phyloP scores from a whole-genome alignment of 1,140 invertebrate genomes.

The Caenorhabditis inopinata region DNA sequence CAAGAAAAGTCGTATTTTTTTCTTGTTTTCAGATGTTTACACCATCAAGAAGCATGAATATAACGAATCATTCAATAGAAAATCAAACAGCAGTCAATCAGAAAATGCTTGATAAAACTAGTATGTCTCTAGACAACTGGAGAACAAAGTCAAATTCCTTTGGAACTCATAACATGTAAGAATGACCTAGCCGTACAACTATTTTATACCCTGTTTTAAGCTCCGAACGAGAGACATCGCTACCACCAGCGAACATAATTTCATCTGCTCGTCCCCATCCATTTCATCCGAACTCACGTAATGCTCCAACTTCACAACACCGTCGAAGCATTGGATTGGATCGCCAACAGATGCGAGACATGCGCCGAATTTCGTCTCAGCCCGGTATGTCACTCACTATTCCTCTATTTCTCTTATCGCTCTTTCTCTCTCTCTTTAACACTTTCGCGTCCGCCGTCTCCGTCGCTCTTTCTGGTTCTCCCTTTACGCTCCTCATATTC shows the following conservation, averaged over 20 bases:
- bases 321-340: not conserved
- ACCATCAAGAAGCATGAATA: not conserved
- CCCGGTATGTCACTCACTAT: not conserved
- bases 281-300: not conserved
- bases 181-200: not conserved
- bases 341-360: not conserved
- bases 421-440: not conserved
- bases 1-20: not conserved
- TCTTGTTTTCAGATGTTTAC: not conserved
- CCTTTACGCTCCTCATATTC: slow-evolving; percentile 1
- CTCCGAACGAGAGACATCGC: not conserved
- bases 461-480: not conserved
- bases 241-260: not conserved
- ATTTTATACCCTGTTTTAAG: not conserved
- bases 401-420: not conserved
- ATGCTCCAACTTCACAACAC: not conserved
- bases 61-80: not conserved
- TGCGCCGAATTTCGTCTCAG: slow-evolving; percentile 14
- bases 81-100: not conserved
- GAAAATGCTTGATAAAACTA: not conserved
- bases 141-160: not conserved
- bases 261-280: not conserved
- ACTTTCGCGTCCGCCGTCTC: not conserved
- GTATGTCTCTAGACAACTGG: slow-evolving; percentile 1
- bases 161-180: not conserved